Evolutionary conservation across 1,140 invertebrate genomes (phyloP), one percentile per base, ranked within the genome.

Genomic region (Calephelis virginiensis): DNA sequence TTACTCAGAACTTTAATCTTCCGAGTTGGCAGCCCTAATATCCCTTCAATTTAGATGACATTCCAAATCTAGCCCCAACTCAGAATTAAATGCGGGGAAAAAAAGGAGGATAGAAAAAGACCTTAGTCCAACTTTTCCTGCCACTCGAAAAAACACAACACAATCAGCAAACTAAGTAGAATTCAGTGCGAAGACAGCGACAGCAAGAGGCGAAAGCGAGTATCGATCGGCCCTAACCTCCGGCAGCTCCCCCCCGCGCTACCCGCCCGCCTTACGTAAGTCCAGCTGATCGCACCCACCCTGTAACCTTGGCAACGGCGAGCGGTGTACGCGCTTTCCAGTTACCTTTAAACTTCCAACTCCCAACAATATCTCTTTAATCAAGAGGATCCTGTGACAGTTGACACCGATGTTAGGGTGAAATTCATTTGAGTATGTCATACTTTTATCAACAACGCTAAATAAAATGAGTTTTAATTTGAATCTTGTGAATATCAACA

Each of bases 261-360:
- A 75, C 69, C 67, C 73, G 73, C 77, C 71, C 71, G 78, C 83
- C 81, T 90, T 90, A 90, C 87, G 83, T 90, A 90, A 90, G 81
- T 79, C 80, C 87, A 90, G 87, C 87, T 90, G 87, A 90, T 89
- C 83, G 80, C 83, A 85, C 80, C 87, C 80, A 85, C 82, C 85
- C 84, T 72, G 83, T 89, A 90, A 88, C 87, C 86, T 90, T 90
- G 86, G 78, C 81, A 80, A 90, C 87, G 40, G 40, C 8, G 76
- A 82, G 77, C 75, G 53, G 53, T 79, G 81, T 81, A 83, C 79
- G 77, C 81, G 69, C 68, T 72, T 62, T 70, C 71, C 53, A 66
- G 50, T 56, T 28, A 56, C 50, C 49, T 53, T 53, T 17, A 53
- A 53, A 28, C 28, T 28, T 28, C 28, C 40, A 43, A 43, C 14